phyloP scores from a whole-genome alignment of 2,888 invertebrate genomes.

The Acleris literana region DNA sequence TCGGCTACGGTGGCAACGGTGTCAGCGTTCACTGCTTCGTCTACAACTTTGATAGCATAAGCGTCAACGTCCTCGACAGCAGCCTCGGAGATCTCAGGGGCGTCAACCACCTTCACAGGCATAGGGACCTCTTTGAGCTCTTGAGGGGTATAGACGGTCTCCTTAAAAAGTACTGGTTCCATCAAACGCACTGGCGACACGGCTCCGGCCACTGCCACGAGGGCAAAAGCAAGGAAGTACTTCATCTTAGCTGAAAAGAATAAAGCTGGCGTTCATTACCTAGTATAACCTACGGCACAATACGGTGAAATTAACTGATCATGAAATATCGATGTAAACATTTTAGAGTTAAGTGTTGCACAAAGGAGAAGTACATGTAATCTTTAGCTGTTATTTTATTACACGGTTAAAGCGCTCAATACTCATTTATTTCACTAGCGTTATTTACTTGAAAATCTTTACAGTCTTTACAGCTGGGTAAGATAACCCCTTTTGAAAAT shows the following conservation, averaged over 20 bases:
- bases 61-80: constrained; percentile 1
- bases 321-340: no score
- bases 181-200: constrained; percentile 41
- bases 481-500: background rate
- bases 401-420: no score
- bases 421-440: no score
- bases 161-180: constrained; percentile 33
- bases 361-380: no score
- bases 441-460: background rate
- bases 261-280: no score
- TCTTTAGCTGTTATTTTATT: no score
- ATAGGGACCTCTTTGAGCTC: constrained; percentile 39
- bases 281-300: no score
- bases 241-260: constrained; percentile 63
- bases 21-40: constrained; percentile 9
- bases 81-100: constrained; percentile 14
- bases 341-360: no score
- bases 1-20: constrained; percentile 9
- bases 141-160: constrained; percentile 39
- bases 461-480: background rate
- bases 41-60: constrained; percentile 26
- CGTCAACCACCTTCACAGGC: constrained; percentile 22
- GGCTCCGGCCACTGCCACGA: constrained; percentile 58
- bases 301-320: no score
- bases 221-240: constrained; percentile 57